Base-by-base conservation (phyloP, 2,888 invertebrate genomes). In the Rutpela maculata region DNA sequence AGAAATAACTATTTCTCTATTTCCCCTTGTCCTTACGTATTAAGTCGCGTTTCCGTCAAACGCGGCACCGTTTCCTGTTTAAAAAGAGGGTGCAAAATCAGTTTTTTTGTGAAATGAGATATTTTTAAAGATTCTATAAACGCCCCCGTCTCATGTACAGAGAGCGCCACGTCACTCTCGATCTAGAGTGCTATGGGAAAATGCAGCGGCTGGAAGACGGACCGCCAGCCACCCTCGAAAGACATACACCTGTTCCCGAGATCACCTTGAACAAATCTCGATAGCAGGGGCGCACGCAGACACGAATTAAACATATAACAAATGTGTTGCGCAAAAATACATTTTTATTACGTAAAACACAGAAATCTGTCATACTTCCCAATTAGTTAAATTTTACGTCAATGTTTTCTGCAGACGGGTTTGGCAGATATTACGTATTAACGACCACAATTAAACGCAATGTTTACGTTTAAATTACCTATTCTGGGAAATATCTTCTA, bases 101-200 rank as follows among this genome's bases (percentile, higher is more conserved):
- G 86, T 87, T 86, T 86, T 86, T 85, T 82, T 78, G 82, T 86
- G 87, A 88, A 87, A 87, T 78, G 87, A 84, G 88, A 88, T 88
- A 87, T 88, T 88, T 88, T 87, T 85, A 85, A 84, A 83, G 76
- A 76, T 56, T 74, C 57, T 17, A 78, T 81, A 57, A 57, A 73
- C 79, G 80, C 82, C 81, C 82, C 76, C 78, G 69, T 60, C 70
- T 18, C 57, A 15, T 43, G 43, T 35, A 26, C 31, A 11, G 12
- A 9, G 11, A n/a, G 17, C 22, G 67, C 55, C 31, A 60, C 68
- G 77, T 77, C 78, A 74, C 69, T 70, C 74, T 69, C 59, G 75
- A 78, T 79, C 75, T 68, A 77, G 75, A 78, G 69, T 69, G 68
- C 78, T 75, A 80, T 81, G 80, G 80, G 80, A 81, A 81, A 80